Conservation (phyloP, 2,797 vertebrate genomes). For the Peromyscus eremicus region DNA sequence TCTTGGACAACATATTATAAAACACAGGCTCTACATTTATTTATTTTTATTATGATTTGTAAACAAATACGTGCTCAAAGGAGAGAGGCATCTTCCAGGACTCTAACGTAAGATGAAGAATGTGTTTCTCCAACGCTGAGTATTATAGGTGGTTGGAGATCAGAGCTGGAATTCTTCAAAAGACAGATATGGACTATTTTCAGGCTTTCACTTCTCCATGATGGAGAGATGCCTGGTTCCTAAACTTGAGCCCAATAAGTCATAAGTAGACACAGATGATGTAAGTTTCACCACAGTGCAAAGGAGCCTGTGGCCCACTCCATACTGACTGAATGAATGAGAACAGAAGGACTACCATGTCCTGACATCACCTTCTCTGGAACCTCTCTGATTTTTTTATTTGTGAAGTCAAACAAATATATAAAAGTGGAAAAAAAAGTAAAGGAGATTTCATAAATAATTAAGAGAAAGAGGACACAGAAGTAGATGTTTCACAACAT, state of each 20-base stretch:
- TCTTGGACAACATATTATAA: neutral
- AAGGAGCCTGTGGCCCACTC: neutral
- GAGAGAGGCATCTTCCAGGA: accelerated
- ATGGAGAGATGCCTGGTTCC: neutral
- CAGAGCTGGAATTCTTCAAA: neutral
- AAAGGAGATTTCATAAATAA: neutral
- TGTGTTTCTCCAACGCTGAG: neutral
- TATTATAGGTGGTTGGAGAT: neutral
- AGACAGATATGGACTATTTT: neutral
- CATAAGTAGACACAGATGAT: too few species aligned
- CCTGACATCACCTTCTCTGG: neutral
- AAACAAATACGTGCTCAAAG: neutral
- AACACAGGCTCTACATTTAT: neutral
- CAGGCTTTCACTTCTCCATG: neutral
- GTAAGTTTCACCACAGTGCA: neutral
- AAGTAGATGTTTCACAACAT: neutral
- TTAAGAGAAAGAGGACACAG: neutral
- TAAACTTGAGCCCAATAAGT: neutral
- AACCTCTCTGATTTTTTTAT: neutral
- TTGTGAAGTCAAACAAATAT: neutral
- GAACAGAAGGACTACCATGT: neutral
- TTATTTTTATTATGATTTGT: neutral
- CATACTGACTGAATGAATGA: neutral
- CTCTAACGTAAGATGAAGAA: neutral
- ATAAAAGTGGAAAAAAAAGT: neutral